Base-by-base conservation (phyloP, 2,797 vertebrate species). In the Sphenodon punctatus region DNA sequence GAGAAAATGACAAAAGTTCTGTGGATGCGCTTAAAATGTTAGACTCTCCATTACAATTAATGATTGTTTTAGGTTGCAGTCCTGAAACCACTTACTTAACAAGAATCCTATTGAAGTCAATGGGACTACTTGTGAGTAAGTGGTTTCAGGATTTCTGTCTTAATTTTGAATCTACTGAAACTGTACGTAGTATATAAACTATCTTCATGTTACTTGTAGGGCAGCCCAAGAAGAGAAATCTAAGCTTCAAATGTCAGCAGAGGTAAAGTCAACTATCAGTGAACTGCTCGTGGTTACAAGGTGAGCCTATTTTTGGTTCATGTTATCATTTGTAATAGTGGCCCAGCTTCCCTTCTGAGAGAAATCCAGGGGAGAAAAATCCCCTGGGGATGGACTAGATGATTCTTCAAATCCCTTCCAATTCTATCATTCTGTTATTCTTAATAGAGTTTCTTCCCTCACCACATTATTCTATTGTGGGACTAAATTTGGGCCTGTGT, bases 1-100 rank as follows among this genome's bases (percentile, higher is more conserved):
- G 84, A 60, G 90, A 92, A 83, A 94, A 92, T n/a, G 92, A 94
- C 56, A 92, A 88, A 78, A 89, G 77, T 80, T 92, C 92, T 20
- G 80, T 79, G 69, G 92, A 94, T 3, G 93, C 95, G 27, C 84
- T 95, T 25, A 95, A 94, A 85, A 63, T 82, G 95, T 96, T 45
- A 82, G 89, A 63, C 19, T 38, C 48, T n/a, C 49, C 15, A 10
- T 34, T 36, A 55, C 51, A 39, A 42, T 79, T 70, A 66, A 7
- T 45, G n/a, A n/a, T n/a, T n/a, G n/a, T n/a, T n/a, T n/a, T n/a
- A n/a, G n/a, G n/a, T n/a, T n/a, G n/a, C n/a, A n/a, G n/a, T n/a
- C n/a, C n/a, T n/a, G n/a, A n/a, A n/a, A n/a, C n/a, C n/a, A n/a
- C n/a, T n/a, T n/a, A n/a, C n/a, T n/a, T n/a, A n/a, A n/a, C n/a